Evolutionary conservation across 2,888 invertebrate genomes (phyloP), one percentile per base, ranked within the genome.

Genomic region (Calameuta filiformis): DNA sequence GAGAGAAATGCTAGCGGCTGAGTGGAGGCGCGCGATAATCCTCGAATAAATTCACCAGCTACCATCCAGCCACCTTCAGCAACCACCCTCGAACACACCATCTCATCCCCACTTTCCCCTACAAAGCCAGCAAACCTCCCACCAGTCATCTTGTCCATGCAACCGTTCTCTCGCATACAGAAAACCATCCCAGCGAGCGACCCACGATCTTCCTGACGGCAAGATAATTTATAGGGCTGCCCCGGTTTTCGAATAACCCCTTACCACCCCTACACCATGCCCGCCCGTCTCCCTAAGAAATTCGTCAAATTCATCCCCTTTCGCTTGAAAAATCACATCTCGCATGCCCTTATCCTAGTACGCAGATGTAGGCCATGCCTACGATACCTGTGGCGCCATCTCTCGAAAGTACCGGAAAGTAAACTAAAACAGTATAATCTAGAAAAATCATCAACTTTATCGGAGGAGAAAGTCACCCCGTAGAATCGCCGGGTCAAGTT

Each of bases 11-110:
- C 35, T 73, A 40, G 40, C 31, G 69, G 56, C 56, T 73, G 80
- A 77, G 81, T 80, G 81, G 81, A 81, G 83, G 79, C 77, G 75
- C 76, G 84, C 82, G 86, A 86, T 88, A 87, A 87, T 87, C 85
- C 83, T 78, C 81, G 84, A 85, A 88, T 87, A 87, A 88, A 87
- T 87, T 87, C 83, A 80, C 76, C 83, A 76, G 77, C 77, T 77
- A 56, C 56, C 56, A 56, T 69, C 77, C 75, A 77, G 77, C 69
- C 56, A 56, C 56, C 56, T 56, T 56, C 56, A 23, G 56, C 15
- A 56, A 56, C 56, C 56, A 23, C 56, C 56, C 56, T 56, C 56
- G 56, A 56, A 56, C 23, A 56, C 56, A 23, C 23, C 56, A 9
- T 56, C 56, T 56, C 56, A 56, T 23, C 56, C 15, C 56, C 15